Conservation (phyloP, 2,113 vertebrate species). For the Ophthalmolycus amberensis region DNA sequence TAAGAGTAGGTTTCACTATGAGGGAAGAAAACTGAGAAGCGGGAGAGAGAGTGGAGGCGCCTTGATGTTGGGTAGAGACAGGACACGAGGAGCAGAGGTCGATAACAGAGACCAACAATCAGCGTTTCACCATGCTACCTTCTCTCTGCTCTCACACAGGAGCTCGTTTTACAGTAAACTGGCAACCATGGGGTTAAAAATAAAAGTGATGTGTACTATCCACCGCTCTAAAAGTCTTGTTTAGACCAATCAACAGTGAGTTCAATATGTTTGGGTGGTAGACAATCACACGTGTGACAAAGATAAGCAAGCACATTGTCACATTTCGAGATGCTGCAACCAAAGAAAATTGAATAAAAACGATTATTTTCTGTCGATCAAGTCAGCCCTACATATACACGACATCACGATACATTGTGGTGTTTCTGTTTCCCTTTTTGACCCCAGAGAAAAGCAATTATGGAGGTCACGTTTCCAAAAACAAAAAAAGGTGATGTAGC, state of each 20-base stretch:
- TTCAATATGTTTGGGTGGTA: too few relatives aligned
- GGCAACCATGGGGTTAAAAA: too few relatives aligned
- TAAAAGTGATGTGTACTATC: too few relatives aligned
- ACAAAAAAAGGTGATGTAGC: not conserved
- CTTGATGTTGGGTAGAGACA: conserved; percentile 34
- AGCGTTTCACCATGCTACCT: conserved; percentile 11
- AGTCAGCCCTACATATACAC: not conserved
- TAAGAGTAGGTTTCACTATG: conserved; percentile 53
- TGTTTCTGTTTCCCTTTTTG: not conserved
- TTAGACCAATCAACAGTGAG: not conserved
- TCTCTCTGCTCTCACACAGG: not conserved
- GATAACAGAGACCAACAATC: conserved; percentile 39
- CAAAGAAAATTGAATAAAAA: not conserved
- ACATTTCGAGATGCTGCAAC: not conserved
- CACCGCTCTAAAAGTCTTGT: too few relatives aligned
- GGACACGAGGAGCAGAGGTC: conserved; percentile 39
- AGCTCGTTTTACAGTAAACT: conserved; percentile 16
- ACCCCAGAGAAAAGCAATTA: not conserved
- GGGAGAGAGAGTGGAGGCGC: conserved; percentile 7
- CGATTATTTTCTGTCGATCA: too few relatives aligned
- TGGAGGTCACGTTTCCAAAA: not conserved
- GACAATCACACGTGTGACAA: not conserved
- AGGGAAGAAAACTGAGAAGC: conserved; percentile 3
- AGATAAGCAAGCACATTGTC: not conserved
- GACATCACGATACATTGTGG: not conserved